Percentiles rank a stretch among this genome's conserved stretches.
These are phyloP conservation scores for Cacatua alba DNA, from an alignment of 2,113 vertebrate genomes.

Conservation along the genomic window DNA sequence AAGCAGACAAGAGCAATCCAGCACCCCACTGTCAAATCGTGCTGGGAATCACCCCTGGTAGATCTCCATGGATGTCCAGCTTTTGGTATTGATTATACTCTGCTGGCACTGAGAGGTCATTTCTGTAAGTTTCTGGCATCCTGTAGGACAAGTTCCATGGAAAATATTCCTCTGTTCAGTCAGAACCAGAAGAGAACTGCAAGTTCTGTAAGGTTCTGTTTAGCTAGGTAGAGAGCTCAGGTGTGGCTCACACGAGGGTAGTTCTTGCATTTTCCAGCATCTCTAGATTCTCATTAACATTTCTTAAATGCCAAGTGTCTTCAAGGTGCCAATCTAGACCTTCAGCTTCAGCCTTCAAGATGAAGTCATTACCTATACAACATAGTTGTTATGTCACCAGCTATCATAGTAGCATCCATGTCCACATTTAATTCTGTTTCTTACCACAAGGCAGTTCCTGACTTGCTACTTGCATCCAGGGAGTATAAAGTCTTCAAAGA, in stretches of 20 bases:
- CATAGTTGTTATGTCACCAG: not conserved
- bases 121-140: not conserved
- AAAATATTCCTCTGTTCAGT: not conserved
- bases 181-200: not conserved
- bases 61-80: not conserved
- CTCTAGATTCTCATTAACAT: not conserved
- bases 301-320: not conserved
- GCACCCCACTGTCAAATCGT: not conserved
- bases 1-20: not conserved
- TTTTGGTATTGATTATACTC: not conserved
- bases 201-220: not conserved
- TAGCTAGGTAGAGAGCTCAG: not conserved
- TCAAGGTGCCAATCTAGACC: not conserved
- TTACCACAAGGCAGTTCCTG: not conserved
- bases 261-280: not conserved
- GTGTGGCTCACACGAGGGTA: not conserved
- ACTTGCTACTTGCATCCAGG: not conserved
- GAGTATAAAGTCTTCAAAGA: not conserved
- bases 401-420: accelerated
- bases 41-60: not conserved
- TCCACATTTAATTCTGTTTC: not conserved
- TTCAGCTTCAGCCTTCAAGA: not conserved
- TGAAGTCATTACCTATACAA: not conserved
- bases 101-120: not conserved
- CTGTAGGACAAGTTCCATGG: not conserved